Base-by-base conservation (phyloP, 2,797 vertebrate species). In the Cossypha heuglini region DNA sequence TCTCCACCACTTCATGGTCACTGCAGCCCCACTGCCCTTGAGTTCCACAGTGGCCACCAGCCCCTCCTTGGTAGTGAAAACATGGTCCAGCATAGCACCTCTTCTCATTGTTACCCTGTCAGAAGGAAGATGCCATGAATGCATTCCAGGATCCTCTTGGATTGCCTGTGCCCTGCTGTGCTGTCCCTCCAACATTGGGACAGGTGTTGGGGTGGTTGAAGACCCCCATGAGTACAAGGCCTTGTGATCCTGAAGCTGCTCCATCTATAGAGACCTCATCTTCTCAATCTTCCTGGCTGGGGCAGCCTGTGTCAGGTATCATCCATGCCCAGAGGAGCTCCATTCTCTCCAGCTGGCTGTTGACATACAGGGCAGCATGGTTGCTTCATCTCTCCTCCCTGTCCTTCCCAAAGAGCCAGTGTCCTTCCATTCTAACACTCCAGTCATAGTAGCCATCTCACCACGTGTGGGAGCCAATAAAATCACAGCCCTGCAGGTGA, bases 171-270 rank as follows among this genome's bases (percentile, higher is more conserved):
- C 13, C 40, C 35, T 20, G 4, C n/a, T 55, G 20, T 25, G 26
- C 20, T 62, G 28, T 55, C 7, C 13, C 28, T 49, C 28, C 49
- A 55, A 25, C 38, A 38, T 38, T 38, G 38, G 38, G 14, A 38
- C 19, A 75, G n/a, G 13, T 21, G 13, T 0, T 0, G 0, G 4
- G 7, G 25, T 35, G 24, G 14, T 11, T 59, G 21, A 80, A 80
- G 40, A 31, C 9, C 21, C 10, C 26, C 15, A n/a, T 28, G 49
- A 26, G 31, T 8, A 55, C 12, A 12, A 54, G 11, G 9, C 11
- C 19, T 37, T 62, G 16, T 17, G 52, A 26, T 7, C 0, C 0
- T 29, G 35, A 35, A 13, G 19, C 8, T 24, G 6, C 19, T 82
- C 22, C 13, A 37, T 28, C 35, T 43, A 2, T 4, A 12, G 42